Percentiles rank a stretch among this genome's conserved stretches.
These are phyloP conservation scores for Hucho hucho DNA, from an alignment of 2,113 vertebrate species.

Conservation along the genomic window DNA sequence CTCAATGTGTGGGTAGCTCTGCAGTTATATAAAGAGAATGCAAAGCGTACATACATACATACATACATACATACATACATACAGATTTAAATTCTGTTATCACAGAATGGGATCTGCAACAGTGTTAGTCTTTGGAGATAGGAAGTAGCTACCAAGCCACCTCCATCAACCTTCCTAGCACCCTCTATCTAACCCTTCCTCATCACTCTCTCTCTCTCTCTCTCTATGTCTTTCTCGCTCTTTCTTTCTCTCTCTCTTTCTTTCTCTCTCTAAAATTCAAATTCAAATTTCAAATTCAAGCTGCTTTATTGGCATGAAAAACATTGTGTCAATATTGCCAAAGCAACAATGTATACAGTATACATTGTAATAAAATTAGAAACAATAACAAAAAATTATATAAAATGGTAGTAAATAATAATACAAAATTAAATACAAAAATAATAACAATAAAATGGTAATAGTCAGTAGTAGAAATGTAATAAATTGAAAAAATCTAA, in stretches of 20 bases:
- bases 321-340: no score
- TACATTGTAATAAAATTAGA: no score
- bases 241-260: not conserved
- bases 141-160: constrained; percentile 40
- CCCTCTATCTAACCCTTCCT: constrained; percentile 3
- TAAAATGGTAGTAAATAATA: no score
- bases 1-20: not conserved
- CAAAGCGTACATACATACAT: constrained; percentile 19
- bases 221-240: no score
- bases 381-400: no score
- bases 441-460: no score
- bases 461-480: no score
- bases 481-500: no score
- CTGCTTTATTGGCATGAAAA: no score
- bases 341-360: no score
- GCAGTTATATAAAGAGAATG: constrained; percentile 19
- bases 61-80: constrained; percentile 9
- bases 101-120: constrained; percentile 52
- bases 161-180: constrained; percentile 12
- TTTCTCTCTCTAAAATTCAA: constrained; percentile 29
- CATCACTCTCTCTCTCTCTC: not conserved
- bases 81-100: constrained; percentile 45
- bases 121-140: constrained; percentile 63
- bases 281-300: no score
- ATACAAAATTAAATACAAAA: no score